These are phyloP conservation scores for Episyrphus balteatus DNA, from an alignment of 1,140 invertebrate genomes.

Conservation along the genomic window DNA sequence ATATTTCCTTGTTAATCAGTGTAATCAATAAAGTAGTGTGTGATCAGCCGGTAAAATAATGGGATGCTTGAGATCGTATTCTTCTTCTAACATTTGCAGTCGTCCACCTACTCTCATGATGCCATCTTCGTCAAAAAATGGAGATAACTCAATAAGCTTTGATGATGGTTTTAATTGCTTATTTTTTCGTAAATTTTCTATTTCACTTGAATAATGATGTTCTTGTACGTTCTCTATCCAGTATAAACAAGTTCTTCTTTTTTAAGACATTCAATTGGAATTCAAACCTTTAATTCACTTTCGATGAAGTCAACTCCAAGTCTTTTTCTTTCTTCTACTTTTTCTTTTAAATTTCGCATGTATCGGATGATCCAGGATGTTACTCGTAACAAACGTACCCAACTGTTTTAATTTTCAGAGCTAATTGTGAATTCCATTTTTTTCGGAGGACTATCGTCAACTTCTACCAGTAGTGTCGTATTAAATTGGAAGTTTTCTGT, in stretches of 20 bases:
- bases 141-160: neutral
- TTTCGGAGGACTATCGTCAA: neutral
- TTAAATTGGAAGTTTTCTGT: neutral
- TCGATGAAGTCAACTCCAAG: no score
- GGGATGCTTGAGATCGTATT: no score
- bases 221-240: no score
- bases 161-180: no score
- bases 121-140: neutral
- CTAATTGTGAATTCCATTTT: neutral
- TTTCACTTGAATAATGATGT: no score
- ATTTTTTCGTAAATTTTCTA: no score
- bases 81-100: neutral
- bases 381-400: neutral
- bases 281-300: no score
- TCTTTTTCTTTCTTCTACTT: no score
- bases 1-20: no score
- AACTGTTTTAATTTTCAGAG: neutral
- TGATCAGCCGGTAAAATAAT: neutral
- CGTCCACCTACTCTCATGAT: neutral
- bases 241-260: no score
- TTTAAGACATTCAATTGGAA: no score
- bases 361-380: neutral
- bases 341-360: neutral
- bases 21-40: no score
- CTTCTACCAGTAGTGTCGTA: neutral